Percentiles rank a stretch among this genome's conserved stretches.
Conservation (phyloP, 2,113 vertebrate species). For the Chauna torquata region DNA sequence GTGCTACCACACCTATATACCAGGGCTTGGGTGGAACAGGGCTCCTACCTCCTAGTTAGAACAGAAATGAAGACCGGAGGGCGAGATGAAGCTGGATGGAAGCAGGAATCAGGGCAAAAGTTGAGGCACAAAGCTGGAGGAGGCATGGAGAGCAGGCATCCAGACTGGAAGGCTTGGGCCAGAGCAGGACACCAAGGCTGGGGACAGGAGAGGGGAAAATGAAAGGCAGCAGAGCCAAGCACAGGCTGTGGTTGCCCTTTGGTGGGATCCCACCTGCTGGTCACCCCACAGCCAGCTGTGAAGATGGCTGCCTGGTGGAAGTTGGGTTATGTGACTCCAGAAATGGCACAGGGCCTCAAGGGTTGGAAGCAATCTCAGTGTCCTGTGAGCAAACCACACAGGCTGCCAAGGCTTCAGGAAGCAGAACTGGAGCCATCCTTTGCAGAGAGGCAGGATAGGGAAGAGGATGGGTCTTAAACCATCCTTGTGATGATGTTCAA, state of each 20-base stretch:
- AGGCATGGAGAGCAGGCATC: background rate
- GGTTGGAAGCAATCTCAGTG: background rate
- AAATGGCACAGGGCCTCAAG: background rate
- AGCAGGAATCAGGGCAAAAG: slow-evolving; percentile 2
- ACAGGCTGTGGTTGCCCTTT: background rate
- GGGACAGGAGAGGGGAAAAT: background rate
- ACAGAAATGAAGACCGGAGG: background rate
- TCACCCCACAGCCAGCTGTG: background rate
- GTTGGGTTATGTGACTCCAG: background rate
- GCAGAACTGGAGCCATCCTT: background rate
- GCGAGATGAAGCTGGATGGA: background rate
- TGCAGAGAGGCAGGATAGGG: background rate
- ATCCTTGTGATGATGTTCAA: background rate
- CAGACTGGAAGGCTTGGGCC: background rate
- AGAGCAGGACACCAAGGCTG: accelerated
- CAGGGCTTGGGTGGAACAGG: slow-evolving; percentile 12
- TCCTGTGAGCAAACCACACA: background rate
- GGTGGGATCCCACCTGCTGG: background rate
- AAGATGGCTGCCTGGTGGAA: background rate
- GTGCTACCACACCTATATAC: slow-evolving; percentile 30
- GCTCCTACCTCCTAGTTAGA: background rate
- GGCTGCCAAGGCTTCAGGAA: background rate
- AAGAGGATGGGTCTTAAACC: background rate
- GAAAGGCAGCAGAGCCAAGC: background rate
- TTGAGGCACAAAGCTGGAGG: background rate